Evolutionary conservation across 2,113 vertebrate genomes (phyloP), one percentile per base, ranked within the genome.

Genomic region (Oceanodroma tethys): DNA sequence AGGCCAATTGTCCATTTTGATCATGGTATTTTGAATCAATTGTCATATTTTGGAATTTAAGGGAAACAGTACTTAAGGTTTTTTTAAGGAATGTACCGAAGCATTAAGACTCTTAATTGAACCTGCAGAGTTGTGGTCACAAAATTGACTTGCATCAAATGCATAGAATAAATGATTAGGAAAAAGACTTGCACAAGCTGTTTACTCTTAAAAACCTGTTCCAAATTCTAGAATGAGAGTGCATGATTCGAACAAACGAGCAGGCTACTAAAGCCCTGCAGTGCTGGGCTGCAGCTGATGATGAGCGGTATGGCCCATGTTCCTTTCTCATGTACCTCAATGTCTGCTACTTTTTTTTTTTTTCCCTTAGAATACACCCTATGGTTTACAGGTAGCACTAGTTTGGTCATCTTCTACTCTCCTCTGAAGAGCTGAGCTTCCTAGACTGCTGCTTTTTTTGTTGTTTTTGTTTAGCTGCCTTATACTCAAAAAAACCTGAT

Each of bases 291-390:
- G 32, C 11, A 50, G 26, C 43, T 81, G 15, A 18, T 36, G 20
- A 48, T 60, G 53, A 68, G 6, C 0, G 0, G 3, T 36, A 25
- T 30, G 40, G 27, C 13, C 59, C 4, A 1, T 26, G 10, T 66
- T 90, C 27, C 45, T 59, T 88, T 85, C 21, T 65, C 4, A 1
- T 1, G 1, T 76, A 12, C 20, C 7, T 67, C 27, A 26, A 6
- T 63, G 21, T n/a, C n/a, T 79, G 10, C 13, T 42, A 9, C 10
- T 13, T 48, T 65, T 21, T 21, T 48, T 53, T 34, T 11, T 45
- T n/a, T 18, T 43, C 14, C 7, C 14, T 66, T n/a, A n/a, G 34
- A 72, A 32, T 86, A 36, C 6, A 59, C 40, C 8, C 5, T 56
- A 0, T 63, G 47, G 7, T 60, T 63, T 62, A 88, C 12, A 60